These are phyloP conservation scores for Melanocharis versteri DNA, from an alignment of 2,113 vertebrate species.

Conservation along the genomic window DNA sequence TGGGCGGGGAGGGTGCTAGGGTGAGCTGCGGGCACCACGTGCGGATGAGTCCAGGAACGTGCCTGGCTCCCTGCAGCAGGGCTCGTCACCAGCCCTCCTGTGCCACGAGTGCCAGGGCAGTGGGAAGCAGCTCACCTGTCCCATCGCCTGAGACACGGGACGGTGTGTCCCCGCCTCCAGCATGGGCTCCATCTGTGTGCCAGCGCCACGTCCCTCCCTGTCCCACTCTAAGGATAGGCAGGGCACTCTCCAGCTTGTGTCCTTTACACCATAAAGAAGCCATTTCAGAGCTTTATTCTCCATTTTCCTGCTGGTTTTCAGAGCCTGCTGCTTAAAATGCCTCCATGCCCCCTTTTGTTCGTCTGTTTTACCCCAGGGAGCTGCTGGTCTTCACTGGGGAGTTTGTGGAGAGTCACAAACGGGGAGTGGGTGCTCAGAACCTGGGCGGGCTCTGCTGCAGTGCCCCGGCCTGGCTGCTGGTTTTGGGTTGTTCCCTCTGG, in stretches of 20 bases:
- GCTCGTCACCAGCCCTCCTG: not conserved
- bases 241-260: not conserved
- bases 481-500: not conserved
- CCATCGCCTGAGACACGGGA: fast-evolving
- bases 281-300: not conserved
- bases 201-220: fast-evolving
- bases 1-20: not conserved
- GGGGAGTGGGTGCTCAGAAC: not conserved
- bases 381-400: not conserved
- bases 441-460: not conserved
- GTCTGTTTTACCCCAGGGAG: not conserved
- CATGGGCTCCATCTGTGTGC: fast-evolving
- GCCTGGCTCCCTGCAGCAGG: not conserved
- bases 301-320: not conserved
- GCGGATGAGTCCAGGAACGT: not conserved
- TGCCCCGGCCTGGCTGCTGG: not conserved
- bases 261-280: not conserved
- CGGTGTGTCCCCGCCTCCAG: not conserved
- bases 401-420: not conserved
- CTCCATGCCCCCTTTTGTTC: not conserved
- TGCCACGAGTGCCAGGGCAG: not conserved
- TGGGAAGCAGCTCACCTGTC: not conserved
- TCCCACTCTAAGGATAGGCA: fast-evolving
- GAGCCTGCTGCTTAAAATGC: not conserved
- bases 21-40: not conserved